Evolutionary conservation across 2,113 vertebrate genomes (phyloP), one percentile per base, ranked within the genome.

Genomic region (Polyodon spathula): DNA sequence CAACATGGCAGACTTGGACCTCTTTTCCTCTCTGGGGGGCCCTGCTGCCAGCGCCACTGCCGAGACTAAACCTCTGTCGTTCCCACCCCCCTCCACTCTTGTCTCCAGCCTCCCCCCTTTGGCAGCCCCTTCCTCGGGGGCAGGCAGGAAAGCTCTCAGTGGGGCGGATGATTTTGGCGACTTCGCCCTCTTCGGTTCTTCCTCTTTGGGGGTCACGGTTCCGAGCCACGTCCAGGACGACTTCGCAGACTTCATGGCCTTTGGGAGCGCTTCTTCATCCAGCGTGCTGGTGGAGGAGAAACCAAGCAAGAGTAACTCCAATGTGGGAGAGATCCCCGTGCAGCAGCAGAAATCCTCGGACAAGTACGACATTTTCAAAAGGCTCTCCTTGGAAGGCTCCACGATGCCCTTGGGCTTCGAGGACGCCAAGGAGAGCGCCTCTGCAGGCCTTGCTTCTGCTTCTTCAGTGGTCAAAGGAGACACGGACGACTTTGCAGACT

Each of bases 171-270:
- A 97, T 65, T 97, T 97, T 82, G 94, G 92, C 41, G 93, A 97
- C 70, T 98, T 98, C 83, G 90, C 79, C 61, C 92, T 97, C 40
- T 97, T 97, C 57, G 93, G 90, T 57, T 83, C 89, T 37, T 88
- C 93, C 64, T 85, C 89, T 27, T 84, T 72, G 54, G 69, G 56
- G 9, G 60, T 58, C 4, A 72, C 68, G 3, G 68, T 63, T 7
- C n/a, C 43, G 4, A n/a, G 46, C 12, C 87, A 86, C 12, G 87
- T 84, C 68, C 95, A 94, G 58, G 95, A 97, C 48, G 93, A 98
- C 78, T 98, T 98, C 85, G 94, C 95, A 58, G 96, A 98, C 79
- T 98, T 98, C 73, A 90, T 97, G 91, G 93, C 94, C 10, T 98
- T 98, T 58, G 90, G 85, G 58, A 84, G 85, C 69, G 77, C 85